These are phyloP conservation scores for Argya squamiceps DNA, from an alignment of 2,797 vertebrate genomes.

Conservation along the genomic window DNA sequence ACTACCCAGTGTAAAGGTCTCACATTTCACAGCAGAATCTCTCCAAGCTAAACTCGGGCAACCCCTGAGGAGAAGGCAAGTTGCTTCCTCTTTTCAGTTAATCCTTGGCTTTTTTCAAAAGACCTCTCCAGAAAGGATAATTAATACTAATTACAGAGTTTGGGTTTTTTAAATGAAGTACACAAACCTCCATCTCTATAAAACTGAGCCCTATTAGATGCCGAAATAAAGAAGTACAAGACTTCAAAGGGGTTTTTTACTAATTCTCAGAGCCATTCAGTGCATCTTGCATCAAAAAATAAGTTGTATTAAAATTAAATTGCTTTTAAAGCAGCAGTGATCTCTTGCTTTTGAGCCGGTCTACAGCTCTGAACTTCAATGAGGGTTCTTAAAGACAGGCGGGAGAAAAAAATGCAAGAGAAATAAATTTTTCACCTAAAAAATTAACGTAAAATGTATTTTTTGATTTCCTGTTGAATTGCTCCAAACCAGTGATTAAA, in stretches of 20 bases:
- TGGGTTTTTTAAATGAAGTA: neutral
- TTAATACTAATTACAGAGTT: neutral
- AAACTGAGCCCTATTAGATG: neutral
- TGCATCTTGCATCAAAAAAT: neutral
- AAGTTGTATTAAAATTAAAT: neutral
- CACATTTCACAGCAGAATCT: neutral
- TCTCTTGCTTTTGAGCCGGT: neutral
- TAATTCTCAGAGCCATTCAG: neutral
- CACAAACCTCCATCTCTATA: neutral
- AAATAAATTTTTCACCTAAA: neutral
- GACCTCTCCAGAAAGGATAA: neutral
- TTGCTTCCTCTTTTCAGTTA: neutral
- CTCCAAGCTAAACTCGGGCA: neutral
- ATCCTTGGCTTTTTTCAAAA: neutral
- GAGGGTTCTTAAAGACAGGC: neutral
- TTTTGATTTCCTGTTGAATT: neutral
- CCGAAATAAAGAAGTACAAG: conserved; percentile 7
- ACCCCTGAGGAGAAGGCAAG: neutral
- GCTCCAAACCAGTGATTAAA: neutral
- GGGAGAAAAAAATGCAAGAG: neutral
- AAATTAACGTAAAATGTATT: neutral
- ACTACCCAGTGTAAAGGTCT: neutral
- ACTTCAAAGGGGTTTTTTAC: neutral
- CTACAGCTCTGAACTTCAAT: neutral
- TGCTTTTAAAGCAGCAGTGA: neutral